Evolutionary conservation across 2,797 vertebrate species (phyloP).

Genomic region (Lithobates pipiens): DNA sequence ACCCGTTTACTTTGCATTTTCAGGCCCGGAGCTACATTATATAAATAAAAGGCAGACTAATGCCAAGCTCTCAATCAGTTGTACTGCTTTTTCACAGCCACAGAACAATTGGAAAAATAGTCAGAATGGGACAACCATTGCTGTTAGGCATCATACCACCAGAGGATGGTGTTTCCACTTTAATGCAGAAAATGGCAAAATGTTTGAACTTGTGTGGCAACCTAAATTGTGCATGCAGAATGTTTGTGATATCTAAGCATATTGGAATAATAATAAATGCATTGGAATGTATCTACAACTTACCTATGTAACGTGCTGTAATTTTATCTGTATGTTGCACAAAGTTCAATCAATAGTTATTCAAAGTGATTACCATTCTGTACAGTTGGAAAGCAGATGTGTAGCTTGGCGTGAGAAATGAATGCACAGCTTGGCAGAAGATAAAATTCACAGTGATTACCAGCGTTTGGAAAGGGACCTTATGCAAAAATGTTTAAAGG

Average conservation of each 20-base stretch:
- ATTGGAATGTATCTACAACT: background rate
- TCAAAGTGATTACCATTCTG: slow-evolving; percentile 28
- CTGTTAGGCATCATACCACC: background rate
- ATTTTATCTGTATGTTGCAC: slow-evolving; percentile 17
- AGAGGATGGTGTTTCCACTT: background rate
- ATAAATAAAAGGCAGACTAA: background rate
- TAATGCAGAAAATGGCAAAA: background rate
- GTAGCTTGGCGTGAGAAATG: slow-evolving; percentile 22
- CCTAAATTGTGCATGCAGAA: background rate
- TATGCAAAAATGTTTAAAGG: slow-evolving; percentile 2
- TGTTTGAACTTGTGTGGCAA: background rate
- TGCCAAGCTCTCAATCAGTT: background rate
- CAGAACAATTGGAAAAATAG: too few relatives aligned
- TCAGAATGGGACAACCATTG: background rate
- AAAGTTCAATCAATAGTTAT: slow-evolving; percentile 39
- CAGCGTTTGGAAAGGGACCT: slow-evolving; percentile 3
- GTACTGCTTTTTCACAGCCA: background rate
- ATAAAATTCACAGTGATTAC: slow-evolving; percentile 39
- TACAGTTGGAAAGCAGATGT: slow-evolving; percentile 47
- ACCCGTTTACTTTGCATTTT: background rate
- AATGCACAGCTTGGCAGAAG: slow-evolving; percentile 36
- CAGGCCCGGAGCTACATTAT: background rate
- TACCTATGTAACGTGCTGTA: background rate
- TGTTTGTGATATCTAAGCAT: background rate
- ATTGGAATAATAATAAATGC: background rate